A percentile compares a stretch with the other conserved stretches of the same genome.
These are phyloP conservation scores for Monoplex corrugatus DNA, from an alignment of 2,888 invertebrate species.

Conservation along the genomic window DNA sequence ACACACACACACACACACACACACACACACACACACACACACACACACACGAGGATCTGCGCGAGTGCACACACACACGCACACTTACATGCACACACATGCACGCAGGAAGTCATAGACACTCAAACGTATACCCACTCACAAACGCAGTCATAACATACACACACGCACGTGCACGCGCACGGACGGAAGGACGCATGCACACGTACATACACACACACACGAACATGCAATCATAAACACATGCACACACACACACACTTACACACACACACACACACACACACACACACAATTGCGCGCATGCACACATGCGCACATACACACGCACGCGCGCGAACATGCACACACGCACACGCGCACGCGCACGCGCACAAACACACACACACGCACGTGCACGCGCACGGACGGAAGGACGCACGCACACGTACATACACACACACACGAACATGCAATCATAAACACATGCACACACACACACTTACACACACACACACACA, in stretches of 20 bases:
- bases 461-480: not conserved
- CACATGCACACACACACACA: not conserved
- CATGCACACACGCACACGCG: not conserved
- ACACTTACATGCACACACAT: not conserved
- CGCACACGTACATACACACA: not conserved
- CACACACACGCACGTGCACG: not conserved
- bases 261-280: not conserved
- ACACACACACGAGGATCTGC: too few species aligned
- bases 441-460: not conserved
- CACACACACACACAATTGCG: not conserved
- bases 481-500: conserved; percentile 17
- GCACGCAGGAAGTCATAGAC: not conserved
- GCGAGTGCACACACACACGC: not conserved
- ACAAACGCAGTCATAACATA: not conserved
- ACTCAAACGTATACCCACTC: not conserved
- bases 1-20: not conserved
- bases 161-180: not conserved
- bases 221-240: not conserved
- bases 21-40: not conserved
- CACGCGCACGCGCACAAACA: not conserved
- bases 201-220: not conserved
- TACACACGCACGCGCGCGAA: not conserved
- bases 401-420: not conserved
- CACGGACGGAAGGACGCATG: not conserved
- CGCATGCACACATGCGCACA: not conserved